Percentiles rank a stretch among this genome's conserved stretches.
phyloP scores from a whole-genome alignment of 1,140 invertebrate species.

The Drosophila littoralis region DNA sequence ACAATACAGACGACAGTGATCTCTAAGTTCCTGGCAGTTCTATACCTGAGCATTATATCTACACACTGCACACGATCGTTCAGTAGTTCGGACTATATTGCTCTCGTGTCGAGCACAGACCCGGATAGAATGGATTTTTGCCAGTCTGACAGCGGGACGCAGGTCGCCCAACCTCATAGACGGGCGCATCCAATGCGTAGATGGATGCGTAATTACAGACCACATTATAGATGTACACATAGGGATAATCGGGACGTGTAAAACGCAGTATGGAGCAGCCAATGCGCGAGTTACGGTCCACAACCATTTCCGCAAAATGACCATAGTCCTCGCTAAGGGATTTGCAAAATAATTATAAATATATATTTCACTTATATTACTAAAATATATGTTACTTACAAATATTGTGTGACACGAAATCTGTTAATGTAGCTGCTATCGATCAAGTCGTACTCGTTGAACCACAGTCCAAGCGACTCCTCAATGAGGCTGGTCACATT shows the following conservation, averaged over 20 bases:
- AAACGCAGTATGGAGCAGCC: slow-evolving; percentile 78
- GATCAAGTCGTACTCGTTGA: slow-evolving; percentile 71
- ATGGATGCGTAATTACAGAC: slow-evolving; percentile 81
- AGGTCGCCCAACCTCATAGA: slow-evolving; percentile 65
- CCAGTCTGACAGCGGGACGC: slow-evolving; percentile 66
- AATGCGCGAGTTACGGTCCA: slow-evolving; percentile 72
- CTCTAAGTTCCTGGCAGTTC: slow-evolving; percentile 54
- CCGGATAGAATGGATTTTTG: slow-evolving; percentile 76
- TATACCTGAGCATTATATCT: slow-evolving; percentile 48
- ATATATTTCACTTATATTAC: neutral
- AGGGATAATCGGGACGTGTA: slow-evolving; percentile 73
- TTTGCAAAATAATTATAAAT: neutral
- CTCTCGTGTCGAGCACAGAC: slow-evolving; percentile 72
- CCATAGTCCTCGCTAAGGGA: slow-evolving; percentile 75
- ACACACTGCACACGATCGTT: slow-evolving; percentile 22
- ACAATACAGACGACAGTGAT: slow-evolving; percentile 40
- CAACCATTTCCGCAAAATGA: slow-evolving; percentile 80
- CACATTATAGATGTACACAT: slow-evolving; percentile 76
- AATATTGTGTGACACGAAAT: slow-evolving; percentile 70
- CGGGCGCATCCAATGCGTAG: slow-evolving; percentile 68
- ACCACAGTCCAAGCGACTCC: slow-evolving; percentile 70
- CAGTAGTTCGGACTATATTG: slow-evolving; percentile 76
- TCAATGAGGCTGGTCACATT: slow-evolving; percentile 78
- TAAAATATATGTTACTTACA: slow-evolving; percentile 67
- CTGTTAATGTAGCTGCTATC: slow-evolving; percentile 73